These are phyloP conservation scores for Conops quadrifasciatus DNA, from an alignment of 2,888 invertebrate species.

Conservation along the genomic window DNA sequence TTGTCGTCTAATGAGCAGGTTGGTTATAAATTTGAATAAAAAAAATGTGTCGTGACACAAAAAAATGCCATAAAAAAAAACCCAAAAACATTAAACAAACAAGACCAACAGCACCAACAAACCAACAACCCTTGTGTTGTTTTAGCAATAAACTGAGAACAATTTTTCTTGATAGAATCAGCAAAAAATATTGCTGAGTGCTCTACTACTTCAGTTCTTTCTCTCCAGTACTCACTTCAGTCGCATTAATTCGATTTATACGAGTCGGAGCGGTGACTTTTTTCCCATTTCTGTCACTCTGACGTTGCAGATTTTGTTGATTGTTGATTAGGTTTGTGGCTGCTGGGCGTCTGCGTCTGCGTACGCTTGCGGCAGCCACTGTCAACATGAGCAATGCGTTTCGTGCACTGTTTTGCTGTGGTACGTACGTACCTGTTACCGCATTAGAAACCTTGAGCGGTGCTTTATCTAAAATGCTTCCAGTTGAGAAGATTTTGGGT, in stretches of 20 bases:
- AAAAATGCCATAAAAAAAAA: not conserved
- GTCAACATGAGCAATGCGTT: no score
- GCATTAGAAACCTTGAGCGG: conserved; percentile 21
- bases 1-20: conserved; percentile 31
- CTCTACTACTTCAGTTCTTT: not conserved
- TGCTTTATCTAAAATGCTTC: conserved; percentile 62
- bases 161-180: conserved; percentile 16
- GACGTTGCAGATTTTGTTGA: not conserved
- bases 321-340: no score
- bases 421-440: not conserved
- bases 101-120: not conserved
- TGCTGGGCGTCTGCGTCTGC: not conserved
- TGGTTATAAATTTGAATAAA: conserved; percentile 26
- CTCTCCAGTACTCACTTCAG: conserved; percentile 4
- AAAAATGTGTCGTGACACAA: conserved; percentile 1
- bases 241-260: no score
- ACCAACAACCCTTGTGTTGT: conserved; percentile 16
- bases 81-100: not conserved
- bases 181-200: conserved; percentile 41
- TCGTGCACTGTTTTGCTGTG: no score
- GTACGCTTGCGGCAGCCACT: no score
- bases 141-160: conserved; percentile 32
- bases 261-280: no score
- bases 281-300: no score
- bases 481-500: conserved; percentile 55